Percentiles rank a stretch among this genome's conserved stretches.
phyloP scores from a whole-genome alignment of 2,888 invertebrate species.

The Argynnis bischoffii region DNA sequence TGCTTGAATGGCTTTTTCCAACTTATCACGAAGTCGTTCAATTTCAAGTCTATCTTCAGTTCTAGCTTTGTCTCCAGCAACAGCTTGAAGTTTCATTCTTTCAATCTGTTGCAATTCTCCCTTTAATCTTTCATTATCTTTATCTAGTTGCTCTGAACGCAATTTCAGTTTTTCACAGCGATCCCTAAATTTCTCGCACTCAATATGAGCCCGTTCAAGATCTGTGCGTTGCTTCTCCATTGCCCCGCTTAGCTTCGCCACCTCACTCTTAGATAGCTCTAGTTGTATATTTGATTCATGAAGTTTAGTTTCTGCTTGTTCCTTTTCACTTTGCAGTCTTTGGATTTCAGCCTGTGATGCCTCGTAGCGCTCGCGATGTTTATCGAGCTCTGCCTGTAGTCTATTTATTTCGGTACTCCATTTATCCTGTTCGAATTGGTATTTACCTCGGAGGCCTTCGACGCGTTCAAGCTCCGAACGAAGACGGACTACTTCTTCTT shows the following conservation, averaged over 20 bases:
- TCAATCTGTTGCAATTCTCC: conserved; percentile 86
- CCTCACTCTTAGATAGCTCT: conserved; percentile 90
- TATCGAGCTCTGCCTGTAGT: conserved; percentile 88
- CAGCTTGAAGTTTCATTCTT: conserved; percentile 86
- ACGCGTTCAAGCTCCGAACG: conserved; percentile 87
- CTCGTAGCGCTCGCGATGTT: conserved; percentile 89
- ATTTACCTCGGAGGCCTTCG: conserved; percentile 86
- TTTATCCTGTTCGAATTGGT: conserved; percentile 82
- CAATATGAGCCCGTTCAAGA: conserved; percentile 92
- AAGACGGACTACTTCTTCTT: conserved; percentile 85
- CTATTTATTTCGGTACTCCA: conserved; percentile 86
- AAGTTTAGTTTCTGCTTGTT: conserved; percentile 86
- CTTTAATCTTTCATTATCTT: conserved; percentile 78
- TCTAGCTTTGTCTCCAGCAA: conserved; percentile 84
- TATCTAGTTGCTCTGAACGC: conserved; percentile 86
- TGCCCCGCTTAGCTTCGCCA: conserved; percentile 86
- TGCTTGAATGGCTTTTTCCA: conserved; percentile 92
- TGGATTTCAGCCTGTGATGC: conserved; percentile 88
- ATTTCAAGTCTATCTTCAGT: conserved; percentile 89
- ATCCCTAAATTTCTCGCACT: conserved; percentile 93
- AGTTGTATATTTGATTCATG: conserved; percentile 92
- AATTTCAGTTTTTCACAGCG: conserved; percentile 92
- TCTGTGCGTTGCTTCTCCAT: conserved; percentile 92
- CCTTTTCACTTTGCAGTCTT: conserved; percentile 83
- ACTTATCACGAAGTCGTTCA: conserved; percentile 91